Evolutionary conservation across 2,888 invertebrate species (phyloP), one percentile per base, ranked within the genome.

Genomic region (Drosophila lutescens): DNA sequence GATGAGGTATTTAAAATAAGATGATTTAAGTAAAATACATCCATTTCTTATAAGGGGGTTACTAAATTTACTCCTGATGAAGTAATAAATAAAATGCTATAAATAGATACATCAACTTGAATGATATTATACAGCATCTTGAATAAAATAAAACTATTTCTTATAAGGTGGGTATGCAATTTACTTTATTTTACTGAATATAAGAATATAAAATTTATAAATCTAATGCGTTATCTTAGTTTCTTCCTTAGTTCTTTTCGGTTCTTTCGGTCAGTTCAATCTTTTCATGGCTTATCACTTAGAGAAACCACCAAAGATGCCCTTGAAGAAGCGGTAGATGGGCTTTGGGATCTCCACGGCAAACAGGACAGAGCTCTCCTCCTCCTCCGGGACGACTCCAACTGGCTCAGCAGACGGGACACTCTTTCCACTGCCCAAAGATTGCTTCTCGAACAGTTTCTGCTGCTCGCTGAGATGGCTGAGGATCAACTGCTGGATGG

Each of bases 261-360:
- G 41, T 50, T 56, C 17, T 9, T 20, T 26, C 38, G 13, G 17
- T 57, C 10, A 9, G 5, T 12, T 12, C 5, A 1, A 26, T 43
- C n/a, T 8, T 12, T 9, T 13, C 13, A 8, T 3, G 4, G 8
- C 13, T 23, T 10, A 9, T 67, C 26, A 86, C 41, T 79, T 51
- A 4, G 85, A 70, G 47, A 86, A 84, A 32, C 78, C 83, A 1
- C 87, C 82, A 36, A 81, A 63, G 44, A 83, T 65, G 9, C 79
- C 80, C 46, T 84, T 83, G 40, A 83, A 83, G 70, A 83, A 83
- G 23, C 81, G 79, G 47, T 86, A 83, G 46, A 86, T 83, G 26
- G 87, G 79, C 12, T 84, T 86, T 1, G 87, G 83, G 49, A 83
- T 83, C 47, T 83, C 83, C 17, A 83, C 79, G 30, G 83, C 83